Percentiles rank a stretch among this genome's conserved stretches.
These are phyloP conservation scores for Chinchilla lanigera DNA, from an alignment of 2,113 vertebrate genomes.

Conservation along the genomic window DNA sequence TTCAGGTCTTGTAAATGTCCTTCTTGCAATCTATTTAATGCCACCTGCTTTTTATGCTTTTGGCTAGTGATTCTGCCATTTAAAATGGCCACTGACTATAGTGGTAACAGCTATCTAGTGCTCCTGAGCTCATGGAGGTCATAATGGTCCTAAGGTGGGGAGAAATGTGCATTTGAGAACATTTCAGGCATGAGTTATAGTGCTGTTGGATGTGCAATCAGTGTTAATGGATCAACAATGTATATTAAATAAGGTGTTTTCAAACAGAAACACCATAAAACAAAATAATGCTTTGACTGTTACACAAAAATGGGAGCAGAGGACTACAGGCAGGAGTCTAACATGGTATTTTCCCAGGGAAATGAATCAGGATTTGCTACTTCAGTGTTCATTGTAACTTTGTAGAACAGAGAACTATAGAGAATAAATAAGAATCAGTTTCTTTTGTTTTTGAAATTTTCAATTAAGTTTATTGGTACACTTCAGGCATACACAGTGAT, in stretches of 20 bases:
- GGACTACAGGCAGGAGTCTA: neutral
- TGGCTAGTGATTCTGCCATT: neutral
- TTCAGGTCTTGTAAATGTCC: neutral
- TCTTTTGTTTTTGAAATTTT: neutral
- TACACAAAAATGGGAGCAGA: neutral
- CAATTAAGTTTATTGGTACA: neutral
- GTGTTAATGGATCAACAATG: constrained; percentile 1
- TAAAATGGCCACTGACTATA: neutral
- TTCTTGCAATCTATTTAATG: neutral
- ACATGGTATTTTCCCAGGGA: neutral
- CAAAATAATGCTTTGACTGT: neutral
- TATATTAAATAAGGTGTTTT: neutral
- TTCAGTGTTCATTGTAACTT: constrained; percentile 14
- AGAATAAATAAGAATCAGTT: neutral
- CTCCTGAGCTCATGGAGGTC: neutral
- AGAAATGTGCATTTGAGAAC: neutral
- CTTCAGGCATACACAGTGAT: neutral
- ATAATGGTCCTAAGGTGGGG: neutral
- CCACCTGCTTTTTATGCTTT: neutral
- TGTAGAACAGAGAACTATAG: neutral
- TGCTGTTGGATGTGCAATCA: neutral
- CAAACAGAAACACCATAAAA: constrained; percentile 23
- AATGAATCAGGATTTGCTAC: neutral
- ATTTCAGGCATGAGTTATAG: neutral
- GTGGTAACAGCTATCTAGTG: neutral